A percentile compares a stretch with the other conserved stretches of the same genome.
Conservation (phyloP, 2,113 vertebrate species). For the Rhinopomastus cyanomelas region DNA sequence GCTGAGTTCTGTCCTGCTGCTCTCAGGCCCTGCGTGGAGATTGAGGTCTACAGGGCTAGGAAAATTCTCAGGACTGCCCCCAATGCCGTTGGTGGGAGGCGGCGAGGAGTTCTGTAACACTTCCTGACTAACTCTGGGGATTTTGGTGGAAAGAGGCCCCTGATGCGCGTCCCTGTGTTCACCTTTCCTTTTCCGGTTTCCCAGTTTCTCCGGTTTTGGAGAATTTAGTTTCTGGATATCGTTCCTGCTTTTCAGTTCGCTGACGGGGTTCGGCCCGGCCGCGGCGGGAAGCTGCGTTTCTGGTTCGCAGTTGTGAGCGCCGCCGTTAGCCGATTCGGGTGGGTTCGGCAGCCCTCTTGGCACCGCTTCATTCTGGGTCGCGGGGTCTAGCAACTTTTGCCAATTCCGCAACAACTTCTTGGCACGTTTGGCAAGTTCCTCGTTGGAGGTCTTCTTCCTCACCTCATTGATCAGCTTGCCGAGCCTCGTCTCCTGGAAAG, state of each 20-base stretch:
- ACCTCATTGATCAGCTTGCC: slow-evolving; percentile 96
- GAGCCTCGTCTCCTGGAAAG: slow-evolving; percentile 88
- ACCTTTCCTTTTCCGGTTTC: slow-evolving; percentile 83
- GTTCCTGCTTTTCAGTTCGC: slow-evolving; percentile 88
- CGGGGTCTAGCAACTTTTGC: slow-evolving; percentile 91
- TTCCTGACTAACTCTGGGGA: slow-evolving; percentile 82
- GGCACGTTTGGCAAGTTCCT: slow-evolving; percentile 91
- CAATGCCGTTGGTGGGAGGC: slow-evolving; percentile 79
- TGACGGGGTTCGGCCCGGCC: slow-evolving; percentile 75
- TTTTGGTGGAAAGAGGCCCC: slow-evolving; percentile 77
- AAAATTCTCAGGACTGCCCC: slow-evolving; percentile 79
- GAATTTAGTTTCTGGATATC: slow-evolving; percentile 92
- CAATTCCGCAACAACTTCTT: slow-evolving; percentile 92
- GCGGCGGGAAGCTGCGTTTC: slow-evolving; percentile 78
- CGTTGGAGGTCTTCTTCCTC: slow-evolving; percentile 91
- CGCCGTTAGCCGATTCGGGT: slow-evolving; percentile 85
- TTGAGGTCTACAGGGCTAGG: slow-evolving; percentile 80
- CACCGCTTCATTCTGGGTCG: slow-evolving; percentile 74
- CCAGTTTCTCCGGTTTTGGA: slow-evolving; percentile 85
- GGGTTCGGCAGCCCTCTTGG: slow-evolving; percentile 76
- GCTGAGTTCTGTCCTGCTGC: slow-evolving; percentile 79
- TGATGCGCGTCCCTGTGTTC: slow-evolving; percentile 81
- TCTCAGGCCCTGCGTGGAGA: slow-evolving; percentile 71
- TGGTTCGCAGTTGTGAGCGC: slow-evolving; percentile 78
- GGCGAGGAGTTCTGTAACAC: slow-evolving; percentile 80